These are phyloP conservation scores for Anolis carolinensis DNA, from an alignment of 2,113 vertebrate species.

Conservation along the genomic window DNA sequence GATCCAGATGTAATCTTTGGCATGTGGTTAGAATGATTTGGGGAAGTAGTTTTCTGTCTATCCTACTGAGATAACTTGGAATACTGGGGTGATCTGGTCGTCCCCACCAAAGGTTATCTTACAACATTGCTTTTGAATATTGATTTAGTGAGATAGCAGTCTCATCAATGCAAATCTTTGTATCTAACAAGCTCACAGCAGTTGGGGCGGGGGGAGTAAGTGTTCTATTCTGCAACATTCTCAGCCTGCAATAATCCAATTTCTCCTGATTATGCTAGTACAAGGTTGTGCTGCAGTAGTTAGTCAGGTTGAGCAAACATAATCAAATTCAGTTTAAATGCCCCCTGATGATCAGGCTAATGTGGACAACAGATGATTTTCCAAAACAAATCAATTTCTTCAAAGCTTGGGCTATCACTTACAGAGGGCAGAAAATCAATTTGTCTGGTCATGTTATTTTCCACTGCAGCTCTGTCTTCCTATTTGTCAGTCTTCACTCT, in stretches of 20 bases:
- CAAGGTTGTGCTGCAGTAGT: constrained; percentile 12
- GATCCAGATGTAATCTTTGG: background rate
- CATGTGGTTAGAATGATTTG: background rate
- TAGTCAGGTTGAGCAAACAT: constrained; percentile 24
- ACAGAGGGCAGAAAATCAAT: background rate
- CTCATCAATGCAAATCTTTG: constrained; percentile 5
- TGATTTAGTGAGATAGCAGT: background rate
- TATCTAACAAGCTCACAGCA: background rate
- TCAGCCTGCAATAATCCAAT: background rate
- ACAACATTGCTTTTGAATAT: background rate
- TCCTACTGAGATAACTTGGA: background rate
- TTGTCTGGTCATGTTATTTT: constrained; percentile 35
- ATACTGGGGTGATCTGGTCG: background rate
- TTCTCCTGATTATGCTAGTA: constrained; percentile 9
- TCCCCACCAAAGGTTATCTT: background rate
- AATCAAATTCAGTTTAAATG: constrained; percentile 24
- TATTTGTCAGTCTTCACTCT: constrained; percentile 2
- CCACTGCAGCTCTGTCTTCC: constrained; percentile 5
- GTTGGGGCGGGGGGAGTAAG: background rate
- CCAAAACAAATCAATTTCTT: constrained; percentile 37
- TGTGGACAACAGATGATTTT: constrained; percentile 15
- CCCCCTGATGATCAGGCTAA: constrained; percentile 10
- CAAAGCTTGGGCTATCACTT: constrained; percentile 20
- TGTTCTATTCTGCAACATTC: background rate
- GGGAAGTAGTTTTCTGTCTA: background rate